Evolutionary conservation across 2,888 invertebrate genomes (phyloP).

Genomic region (Tipula helvola): DNA sequence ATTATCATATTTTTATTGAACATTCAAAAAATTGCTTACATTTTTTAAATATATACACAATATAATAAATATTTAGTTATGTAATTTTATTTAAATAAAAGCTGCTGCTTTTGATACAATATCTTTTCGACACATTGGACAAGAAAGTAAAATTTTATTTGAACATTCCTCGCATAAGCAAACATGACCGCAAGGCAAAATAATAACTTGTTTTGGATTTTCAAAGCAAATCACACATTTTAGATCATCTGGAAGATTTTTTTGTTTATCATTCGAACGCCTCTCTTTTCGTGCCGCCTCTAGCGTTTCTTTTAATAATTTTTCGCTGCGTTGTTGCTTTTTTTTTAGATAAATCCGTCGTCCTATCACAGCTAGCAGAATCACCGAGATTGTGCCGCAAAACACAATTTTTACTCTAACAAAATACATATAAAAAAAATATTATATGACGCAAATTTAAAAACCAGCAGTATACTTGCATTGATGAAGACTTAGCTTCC

Average conservation of each 20-base stretch:
- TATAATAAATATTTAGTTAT: no score
- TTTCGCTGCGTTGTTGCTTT: constrained; percentile 44
- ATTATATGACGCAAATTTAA: background rate
- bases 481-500: constrained; percentile 53
- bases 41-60: constrained; percentile 33
- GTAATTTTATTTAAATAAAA: constrained; percentile 43
- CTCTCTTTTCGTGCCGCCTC: constrained; percentile 54
- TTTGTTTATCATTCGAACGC: constrained; percentile 37
- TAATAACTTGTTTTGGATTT: constrained; percentile 72
- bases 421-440: constrained; percentile 11
- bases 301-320: constrained; percentile 43
- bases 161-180: constrained; percentile 81
- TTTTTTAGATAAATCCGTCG: constrained; percentile 40
- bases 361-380: constrained; percentile 40
- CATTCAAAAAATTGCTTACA: background rate
- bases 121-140: constrained; percentile 66
- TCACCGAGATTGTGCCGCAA: constrained; percentile 42
- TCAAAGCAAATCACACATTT: constrained; percentile 75
- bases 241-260: constrained; percentile 41
- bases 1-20: background rate
- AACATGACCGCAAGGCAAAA: constrained; percentile 82
- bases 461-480: constrained; percentile 34
- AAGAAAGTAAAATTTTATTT: constrained; percentile 49
- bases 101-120: constrained; percentile 62
- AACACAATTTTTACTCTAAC: constrained; percentile 42